phyloP scores from a whole-genome alignment of 2,888 invertebrate species.

The Halocaridina rubra region DNA sequence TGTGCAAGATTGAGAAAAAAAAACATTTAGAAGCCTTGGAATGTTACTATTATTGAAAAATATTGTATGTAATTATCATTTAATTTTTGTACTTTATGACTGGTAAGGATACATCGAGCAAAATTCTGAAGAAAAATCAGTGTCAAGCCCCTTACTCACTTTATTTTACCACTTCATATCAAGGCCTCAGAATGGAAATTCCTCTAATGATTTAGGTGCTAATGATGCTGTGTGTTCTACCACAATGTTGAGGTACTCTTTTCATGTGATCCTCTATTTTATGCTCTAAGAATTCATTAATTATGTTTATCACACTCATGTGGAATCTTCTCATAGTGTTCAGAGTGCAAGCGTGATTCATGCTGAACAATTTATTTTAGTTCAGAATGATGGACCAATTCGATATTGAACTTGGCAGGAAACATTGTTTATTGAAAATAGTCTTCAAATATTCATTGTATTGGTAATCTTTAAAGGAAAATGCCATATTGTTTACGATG shows the following conservation, averaged over 20 bases:
- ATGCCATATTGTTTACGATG: constrained; percentile 5
- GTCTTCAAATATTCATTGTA: no score
- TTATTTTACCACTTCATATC: constrained; percentile 21
- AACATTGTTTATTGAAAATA: no score
- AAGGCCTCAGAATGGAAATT: constrained; percentile 16
- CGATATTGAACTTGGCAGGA: neutral
- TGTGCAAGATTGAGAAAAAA: neutral
- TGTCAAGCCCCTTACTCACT: neutral
- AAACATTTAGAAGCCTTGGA: neutral
- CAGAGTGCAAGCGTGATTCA: neutral
- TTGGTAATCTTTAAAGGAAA: constrained; percentile 30
- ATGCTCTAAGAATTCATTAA: no score
- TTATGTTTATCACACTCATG: no score
- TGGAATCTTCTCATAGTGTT: constrained; percentile 6
- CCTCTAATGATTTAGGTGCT: constrained; percentile 47
- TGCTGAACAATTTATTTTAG: neutral
- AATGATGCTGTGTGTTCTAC: constrained; percentile 23
- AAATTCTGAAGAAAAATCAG: neutral
- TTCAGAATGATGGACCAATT: neutral
- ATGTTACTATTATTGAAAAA: no score
- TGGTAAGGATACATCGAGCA: neutral
- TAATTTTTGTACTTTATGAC: neutral
- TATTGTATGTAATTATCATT: neutral
- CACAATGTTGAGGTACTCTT: constrained; percentile 23
- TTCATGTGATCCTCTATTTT: constrained; percentile 13